A percentile compares a stretch with the other conserved stretches of the same genome.
Conservation (phyloP, 2,113 vertebrate genomes). For the Pitta sordida region DNA sequence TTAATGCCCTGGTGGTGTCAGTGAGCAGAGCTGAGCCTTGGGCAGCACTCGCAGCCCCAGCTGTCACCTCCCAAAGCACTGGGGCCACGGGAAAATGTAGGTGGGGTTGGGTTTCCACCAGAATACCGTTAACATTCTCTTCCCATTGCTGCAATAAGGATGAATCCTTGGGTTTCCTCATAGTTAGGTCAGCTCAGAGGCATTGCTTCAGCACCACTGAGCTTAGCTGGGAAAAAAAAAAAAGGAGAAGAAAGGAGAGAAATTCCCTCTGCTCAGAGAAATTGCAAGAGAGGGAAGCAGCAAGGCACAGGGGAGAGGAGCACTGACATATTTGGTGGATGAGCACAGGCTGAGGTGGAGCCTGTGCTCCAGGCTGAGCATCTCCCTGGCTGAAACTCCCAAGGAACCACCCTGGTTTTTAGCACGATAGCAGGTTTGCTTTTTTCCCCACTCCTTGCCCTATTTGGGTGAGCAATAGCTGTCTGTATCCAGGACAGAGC, state of each 20-base stretch:
- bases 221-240: neutral
- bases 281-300: neutral
- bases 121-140: neutral
- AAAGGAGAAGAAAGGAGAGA: neutral
- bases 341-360: neutral
- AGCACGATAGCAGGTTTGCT: neutral
- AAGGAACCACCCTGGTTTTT: neutral
- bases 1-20: neutral
- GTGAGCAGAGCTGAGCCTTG: neutral
- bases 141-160: neutral
- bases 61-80: neutral
- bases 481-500: neutral
- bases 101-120: neutral
- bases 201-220: neutral
- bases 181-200: neutral
- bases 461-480: neutral
- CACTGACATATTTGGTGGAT: neutral
- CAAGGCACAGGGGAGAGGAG: neutral
- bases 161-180: neutral
- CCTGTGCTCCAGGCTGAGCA: neutral
- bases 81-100: fast-evolving
- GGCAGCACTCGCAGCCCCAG: neutral
- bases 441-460: neutral
- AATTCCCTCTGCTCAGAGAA: neutral
- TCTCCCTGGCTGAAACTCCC: neutral